phyloP scores from a whole-genome alignment of 2,888 invertebrate genomes.

The Acanthosepion lycidas region DNA sequence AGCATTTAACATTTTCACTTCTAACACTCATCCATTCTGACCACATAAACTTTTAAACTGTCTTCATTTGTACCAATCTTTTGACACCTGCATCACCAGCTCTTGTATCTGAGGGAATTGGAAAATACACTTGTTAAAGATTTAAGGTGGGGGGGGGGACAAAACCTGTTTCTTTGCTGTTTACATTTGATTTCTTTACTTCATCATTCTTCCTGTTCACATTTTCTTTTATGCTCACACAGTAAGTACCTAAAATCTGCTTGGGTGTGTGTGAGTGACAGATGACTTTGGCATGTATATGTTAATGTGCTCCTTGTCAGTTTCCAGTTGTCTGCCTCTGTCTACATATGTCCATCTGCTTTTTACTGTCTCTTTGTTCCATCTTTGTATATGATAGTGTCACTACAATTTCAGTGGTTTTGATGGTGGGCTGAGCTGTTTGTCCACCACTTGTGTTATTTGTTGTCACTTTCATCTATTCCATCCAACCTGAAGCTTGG shows the following conservation, averaged over 20 bases:
- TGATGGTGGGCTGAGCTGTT: neutral
- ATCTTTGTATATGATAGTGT: no score
- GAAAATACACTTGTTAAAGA: neutral
- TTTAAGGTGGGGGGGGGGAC: neutral
- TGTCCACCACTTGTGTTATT: neutral
- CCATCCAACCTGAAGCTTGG: neutral
- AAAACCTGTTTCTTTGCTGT: neutral
- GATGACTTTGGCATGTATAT: neutral
- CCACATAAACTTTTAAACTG: neutral
- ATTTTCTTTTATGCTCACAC: neutral
- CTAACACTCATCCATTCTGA: neutral
- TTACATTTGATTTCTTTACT: neutral
- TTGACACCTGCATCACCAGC: neutral
- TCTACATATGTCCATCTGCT: neutral
- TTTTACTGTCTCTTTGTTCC: neutral
- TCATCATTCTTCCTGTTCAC: neutral
- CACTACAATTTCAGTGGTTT: neutral
- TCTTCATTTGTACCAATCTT: neutral
- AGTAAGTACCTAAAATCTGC: neutral
- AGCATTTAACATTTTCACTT: no score
- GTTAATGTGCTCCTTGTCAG: neutral
- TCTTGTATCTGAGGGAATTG: no score
- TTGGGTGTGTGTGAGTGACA: constrained; percentile 12
- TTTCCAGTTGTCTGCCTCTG: neutral
- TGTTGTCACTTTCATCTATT: neutral